Conservation (phyloP, 1,140 invertebrate genomes). For the Camponotus pennsylvanicus region DNA sequence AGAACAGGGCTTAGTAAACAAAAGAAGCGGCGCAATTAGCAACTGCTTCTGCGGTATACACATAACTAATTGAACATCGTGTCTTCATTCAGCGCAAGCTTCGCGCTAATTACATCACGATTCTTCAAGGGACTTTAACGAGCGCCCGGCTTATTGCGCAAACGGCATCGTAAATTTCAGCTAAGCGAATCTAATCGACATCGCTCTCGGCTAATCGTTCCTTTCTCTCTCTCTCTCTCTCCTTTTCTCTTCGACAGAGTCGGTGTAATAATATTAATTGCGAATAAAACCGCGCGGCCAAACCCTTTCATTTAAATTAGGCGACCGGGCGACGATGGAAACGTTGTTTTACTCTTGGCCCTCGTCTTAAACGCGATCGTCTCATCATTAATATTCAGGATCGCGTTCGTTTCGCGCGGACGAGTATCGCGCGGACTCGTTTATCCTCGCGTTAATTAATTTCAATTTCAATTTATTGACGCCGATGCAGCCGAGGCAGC, state of each 20-base stretch:
- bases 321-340: slow-evolving; percentile 27
- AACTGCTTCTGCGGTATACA: slow-evolving; percentile 6
- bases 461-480: slow-evolving; percentile 75
- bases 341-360: slow-evolving; percentile 51
- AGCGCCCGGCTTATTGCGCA: slow-evolving; percentile 46
- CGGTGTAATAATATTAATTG: slow-evolving; percentile 52
- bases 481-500: slow-evolving; percentile 53
- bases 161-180: slow-evolving; percentile 54
- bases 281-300: slow-evolving; percentile 15
- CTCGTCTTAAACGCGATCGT: slow-evolving; percentile 27
- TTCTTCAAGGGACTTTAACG: slow-evolving; percentile 42
- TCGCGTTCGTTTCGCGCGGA: slow-evolving; percentile 68
- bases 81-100: slow-evolving; percentile 40
- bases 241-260: background rate
- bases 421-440: slow-evolving; percentile 64
- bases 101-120: slow-evolving; percentile 53
- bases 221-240: too few relatives aligned
- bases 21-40: slow-evolving; percentile 52
- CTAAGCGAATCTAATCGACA: slow-evolving; percentile 55
- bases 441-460: slow-evolving; percentile 75
- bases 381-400: slow-evolving; percentile 70
- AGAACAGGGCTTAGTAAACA: slow-evolving; percentile 37
- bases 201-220: slow-evolving; percentile 22
- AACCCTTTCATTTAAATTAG: slow-evolving; percentile 58
- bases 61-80: slow-evolving; percentile 48